Evolutionary conservation across 2,113 vertebrate genomes (phyloP).

Genomic region (Polypterus senegalus): DNA sequence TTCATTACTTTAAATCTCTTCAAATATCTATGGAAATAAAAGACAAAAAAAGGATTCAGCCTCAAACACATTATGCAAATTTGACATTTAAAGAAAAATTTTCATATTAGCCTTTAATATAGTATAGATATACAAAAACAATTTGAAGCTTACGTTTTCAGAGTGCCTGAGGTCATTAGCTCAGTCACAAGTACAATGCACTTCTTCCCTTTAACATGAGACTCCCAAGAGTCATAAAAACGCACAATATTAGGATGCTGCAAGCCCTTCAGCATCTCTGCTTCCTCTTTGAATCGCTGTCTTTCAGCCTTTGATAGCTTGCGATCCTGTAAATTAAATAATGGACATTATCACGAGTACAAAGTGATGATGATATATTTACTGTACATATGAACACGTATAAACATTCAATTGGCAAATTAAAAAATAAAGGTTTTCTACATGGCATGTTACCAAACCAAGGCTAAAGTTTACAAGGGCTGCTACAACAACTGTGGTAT

Average conservation of each 20-base stretch:
- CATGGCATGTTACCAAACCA: too few relatives aligned
- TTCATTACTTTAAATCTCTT: constrained; percentile 98
- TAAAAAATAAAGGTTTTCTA: not conserved
- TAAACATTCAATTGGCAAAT: not conserved
- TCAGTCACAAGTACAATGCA: constrained; percentile 93
- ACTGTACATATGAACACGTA: not conserved
- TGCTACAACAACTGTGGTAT: too few relatives aligned
- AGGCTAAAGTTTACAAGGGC: too few relatives aligned
- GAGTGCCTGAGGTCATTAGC: constrained; percentile 92
- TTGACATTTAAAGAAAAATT: not conserved
- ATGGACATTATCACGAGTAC: constrained; percentile 6
- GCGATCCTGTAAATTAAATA: constrained; percentile 56
- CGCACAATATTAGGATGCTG: constrained; percentile 96
- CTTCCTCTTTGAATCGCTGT: constrained; percentile 93
- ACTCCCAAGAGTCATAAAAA: constrained; percentile 98
- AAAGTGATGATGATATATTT: too few relatives aligned
- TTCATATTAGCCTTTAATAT: too few relatives aligned
- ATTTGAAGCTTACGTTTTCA: constrained; percentile 80
- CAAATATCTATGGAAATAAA: constrained; percentile 63
- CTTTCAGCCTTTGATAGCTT: constrained; percentile 88
- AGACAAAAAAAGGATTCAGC: constrained; percentile 12
- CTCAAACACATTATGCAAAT: constrained; percentile 18
- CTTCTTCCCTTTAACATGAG: constrained; percentile 79
- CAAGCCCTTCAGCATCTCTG: constrained; percentile 91
- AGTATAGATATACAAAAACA: too few relatives aligned